A percentile compares a stretch with the other conserved stretches of the same genome.
phyloP scores from a whole-genome alignment of 2,797 vertebrate genomes.

The Halcyon smyrnensis region DNA sequence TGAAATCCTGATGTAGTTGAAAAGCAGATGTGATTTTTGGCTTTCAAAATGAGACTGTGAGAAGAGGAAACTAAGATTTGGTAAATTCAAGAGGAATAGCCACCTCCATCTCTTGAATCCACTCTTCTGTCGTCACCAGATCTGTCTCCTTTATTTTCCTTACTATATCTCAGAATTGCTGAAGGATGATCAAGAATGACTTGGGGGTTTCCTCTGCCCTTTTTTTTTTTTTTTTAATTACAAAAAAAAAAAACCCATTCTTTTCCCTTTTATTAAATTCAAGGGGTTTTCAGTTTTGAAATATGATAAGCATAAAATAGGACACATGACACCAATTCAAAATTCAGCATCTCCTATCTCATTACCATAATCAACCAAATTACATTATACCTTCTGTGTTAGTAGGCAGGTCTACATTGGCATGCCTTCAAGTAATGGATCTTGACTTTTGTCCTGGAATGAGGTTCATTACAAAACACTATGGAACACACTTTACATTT shows the following conservation, averaged over 20 bases:
- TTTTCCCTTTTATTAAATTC: background rate
- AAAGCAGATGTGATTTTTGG: background rate
- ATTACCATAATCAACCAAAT: background rate
- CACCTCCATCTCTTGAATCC: background rate
- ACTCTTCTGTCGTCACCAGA: background rate
- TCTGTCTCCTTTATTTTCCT: background rate
- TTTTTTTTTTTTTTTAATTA: background rate
- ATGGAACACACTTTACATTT: background rate
- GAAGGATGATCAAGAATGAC: background rate
- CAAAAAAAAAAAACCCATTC: background rate
- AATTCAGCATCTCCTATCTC: background rate
- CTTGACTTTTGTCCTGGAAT: background rate
- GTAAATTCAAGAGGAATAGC: background rate
- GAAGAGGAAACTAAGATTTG: background rate
- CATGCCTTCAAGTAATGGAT: background rate
- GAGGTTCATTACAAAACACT: background rate
- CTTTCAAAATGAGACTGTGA: background rate
- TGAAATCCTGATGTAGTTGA: background rate
- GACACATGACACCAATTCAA: background rate
- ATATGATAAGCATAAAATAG: background rate
- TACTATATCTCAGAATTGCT: background rate
- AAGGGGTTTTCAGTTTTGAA: background rate
- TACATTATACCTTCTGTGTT: background rate
- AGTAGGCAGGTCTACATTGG: background rate
- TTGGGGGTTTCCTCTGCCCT: accelerated